Percentiles rank a stretch among this genome's conserved stretches.
phyloP scores from a whole-genome alignment of 2,888 invertebrate species.

The Hyles lineata region DNA sequence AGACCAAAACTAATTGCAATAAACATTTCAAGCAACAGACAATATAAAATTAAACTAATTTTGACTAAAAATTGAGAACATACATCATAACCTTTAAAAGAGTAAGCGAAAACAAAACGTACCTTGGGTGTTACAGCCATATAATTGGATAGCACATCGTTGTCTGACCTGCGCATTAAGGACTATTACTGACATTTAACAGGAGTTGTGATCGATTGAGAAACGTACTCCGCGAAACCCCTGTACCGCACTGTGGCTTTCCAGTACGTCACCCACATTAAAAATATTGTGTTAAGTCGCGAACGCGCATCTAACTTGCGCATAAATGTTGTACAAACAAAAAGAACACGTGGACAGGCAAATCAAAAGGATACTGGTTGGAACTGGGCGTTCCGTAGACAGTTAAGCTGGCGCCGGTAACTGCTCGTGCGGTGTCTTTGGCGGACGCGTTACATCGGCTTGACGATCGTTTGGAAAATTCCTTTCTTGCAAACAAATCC shows the following conservation, averaged over 20 bases:
- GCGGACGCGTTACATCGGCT: conserved; percentile 62
- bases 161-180: conserved; percentile 72
- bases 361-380: conserved; percentile 77
- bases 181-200: conserved; percentile 44
- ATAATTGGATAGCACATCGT: conserved; percentile 76
- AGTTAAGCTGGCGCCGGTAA: conserved; percentile 72
- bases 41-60: too few relatives aligned
- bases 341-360: conserved; percentile 34
- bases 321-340: conserved; percentile 14
- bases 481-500: conserved; percentile 87
- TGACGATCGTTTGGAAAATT: conserved; percentile 82
- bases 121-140: conserved; percentile 75
- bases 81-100: conserved; percentile 32
- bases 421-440: conserved; percentile 66
- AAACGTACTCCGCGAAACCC: neutral
- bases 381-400: conserved; percentile 67
- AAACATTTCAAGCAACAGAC: too few relatives aligned
- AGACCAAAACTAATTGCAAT: too few relatives aligned
- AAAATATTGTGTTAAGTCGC: conserved; percentile 6
- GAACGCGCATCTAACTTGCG: conserved; percentile 5
- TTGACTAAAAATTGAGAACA: too few relatives aligned
- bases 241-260: neutral
- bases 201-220: conserved; percentile 27
- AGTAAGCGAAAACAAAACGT: conserved; percentile 41
- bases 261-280: conserved; percentile 8